phyloP scores from a whole-genome alignment of 2,888 invertebrate species.

The Aricia artaxerxes region DNA sequence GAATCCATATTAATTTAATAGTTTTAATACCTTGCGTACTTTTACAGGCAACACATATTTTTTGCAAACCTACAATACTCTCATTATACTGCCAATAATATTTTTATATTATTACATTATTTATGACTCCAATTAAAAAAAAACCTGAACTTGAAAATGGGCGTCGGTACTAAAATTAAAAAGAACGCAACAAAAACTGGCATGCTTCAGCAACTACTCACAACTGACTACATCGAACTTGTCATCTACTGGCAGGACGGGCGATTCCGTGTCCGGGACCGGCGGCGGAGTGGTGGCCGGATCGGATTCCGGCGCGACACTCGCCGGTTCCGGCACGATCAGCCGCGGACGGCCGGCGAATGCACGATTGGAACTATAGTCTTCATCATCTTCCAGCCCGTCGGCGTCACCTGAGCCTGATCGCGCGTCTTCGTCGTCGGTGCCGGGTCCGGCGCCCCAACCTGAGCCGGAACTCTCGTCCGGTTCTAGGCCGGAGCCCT shows the following conservation, averaged over 20 bases:
- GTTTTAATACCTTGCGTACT: too few relatives aligned
- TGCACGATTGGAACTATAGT: conserved; percentile 49
- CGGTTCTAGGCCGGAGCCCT: conserved; percentile 86
- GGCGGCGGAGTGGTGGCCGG: conserved; percentile 41
- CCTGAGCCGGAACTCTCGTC: conserved; percentile 94
- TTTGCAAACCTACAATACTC: neutral
- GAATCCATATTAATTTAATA: too few relatives aligned
- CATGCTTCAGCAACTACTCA: conserved; percentile 79
- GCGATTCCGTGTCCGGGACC: conserved; percentile 46
- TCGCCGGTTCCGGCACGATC: conserved; percentile 38
- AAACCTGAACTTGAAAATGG: neutral
- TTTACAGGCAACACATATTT: neutral
- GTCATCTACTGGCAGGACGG: conserved; percentile 54
- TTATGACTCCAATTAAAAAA: neutral
- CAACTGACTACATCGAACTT: conserved; percentile 68
- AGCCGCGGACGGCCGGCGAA: neutral
- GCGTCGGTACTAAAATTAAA: conserved; percentile 34
- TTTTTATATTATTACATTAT: neutral
- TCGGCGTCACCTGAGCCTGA: conserved; percentile 68
- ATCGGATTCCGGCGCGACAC: conserved; percentile 1
- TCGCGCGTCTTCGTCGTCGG: conserved; percentile 87
- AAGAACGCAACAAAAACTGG: conserved; percentile 65
- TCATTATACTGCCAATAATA: too few relatives aligned
- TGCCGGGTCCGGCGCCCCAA: conserved; percentile 84
- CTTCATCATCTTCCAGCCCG: conserved; percentile 71